Evolutionary conservation across 2,888 invertebrate genomes (phyloP).

Genomic region (Pseudeuparius sepicola): DNA sequence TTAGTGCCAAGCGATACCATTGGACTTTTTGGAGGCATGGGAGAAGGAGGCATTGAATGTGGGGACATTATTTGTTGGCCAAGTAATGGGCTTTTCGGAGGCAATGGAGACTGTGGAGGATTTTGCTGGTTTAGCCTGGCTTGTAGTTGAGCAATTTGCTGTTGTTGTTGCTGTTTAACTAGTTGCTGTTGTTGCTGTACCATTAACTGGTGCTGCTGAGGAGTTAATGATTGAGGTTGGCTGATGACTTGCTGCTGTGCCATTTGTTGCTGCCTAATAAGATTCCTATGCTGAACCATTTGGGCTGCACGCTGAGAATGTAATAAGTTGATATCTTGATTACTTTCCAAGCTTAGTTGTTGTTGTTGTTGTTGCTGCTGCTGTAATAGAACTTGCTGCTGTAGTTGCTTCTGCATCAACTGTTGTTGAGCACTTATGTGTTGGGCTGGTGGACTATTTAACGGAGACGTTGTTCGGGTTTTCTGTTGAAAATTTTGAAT

Average conservation of each 20-base stretch:
- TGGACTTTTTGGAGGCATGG: slow-evolving; percentile 40
- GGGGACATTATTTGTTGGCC: slow-evolving; percentile 39
- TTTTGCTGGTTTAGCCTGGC: slow-evolving; percentile 32
- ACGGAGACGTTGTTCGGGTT: slow-evolving; percentile 35
- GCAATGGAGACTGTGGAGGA: slow-evolving; percentile 47
- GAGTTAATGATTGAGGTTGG: slow-evolving; percentile 33
- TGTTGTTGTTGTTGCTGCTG: slow-evolving; percentile 26
- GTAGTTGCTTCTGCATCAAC: slow-evolving; percentile 39
- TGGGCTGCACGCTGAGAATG: slow-evolving; percentile 34
- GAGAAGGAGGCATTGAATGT: slow-evolving; percentile 39
- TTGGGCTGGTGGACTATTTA: slow-evolving; percentile 36
- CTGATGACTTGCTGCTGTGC: slow-evolving; percentile 25
- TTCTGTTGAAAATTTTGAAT: slow-evolving; percentile 36
- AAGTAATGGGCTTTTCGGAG: slow-evolving; percentile 42
- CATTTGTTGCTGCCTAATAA: slow-evolving; percentile 38
- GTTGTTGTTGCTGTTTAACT: slow-evolving; percentile 31
- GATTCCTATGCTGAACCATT: slow-evolving; percentile 35
- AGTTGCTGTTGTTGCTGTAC: slow-evolving; percentile 33
- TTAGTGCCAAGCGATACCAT: slow-evolving; percentile 30
- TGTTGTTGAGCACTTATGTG: slow-evolving; percentile 31
- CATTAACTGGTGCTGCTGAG: slow-evolving; percentile 37
- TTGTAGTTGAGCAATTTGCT: slow-evolving; percentile 37
- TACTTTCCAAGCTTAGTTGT: slow-evolving; percentile 26
- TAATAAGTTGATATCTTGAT: slow-evolving; percentile 41
- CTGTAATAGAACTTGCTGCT: slow-evolving; percentile 38